Conservation (phyloP, 92 coral and sea anemone species). For the Zoanthus sociatus region DNA sequence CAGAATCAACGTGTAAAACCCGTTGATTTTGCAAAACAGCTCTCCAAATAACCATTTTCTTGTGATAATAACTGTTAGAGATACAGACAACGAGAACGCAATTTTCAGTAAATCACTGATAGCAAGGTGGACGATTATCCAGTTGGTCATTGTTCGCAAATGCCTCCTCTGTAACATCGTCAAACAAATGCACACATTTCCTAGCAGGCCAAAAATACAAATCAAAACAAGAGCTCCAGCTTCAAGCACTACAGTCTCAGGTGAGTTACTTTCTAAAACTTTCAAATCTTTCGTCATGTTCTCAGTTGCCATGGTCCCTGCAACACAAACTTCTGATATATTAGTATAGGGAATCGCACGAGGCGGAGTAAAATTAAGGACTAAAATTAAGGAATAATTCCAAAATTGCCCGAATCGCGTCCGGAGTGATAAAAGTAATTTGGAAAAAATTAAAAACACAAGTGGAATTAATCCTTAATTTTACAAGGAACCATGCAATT, state of each 20-base stretch:
- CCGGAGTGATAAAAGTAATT: too few relatives aligned
- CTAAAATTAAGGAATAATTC: too few relatives aligned
- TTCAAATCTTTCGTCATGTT: background rate
- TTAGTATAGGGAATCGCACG: background rate
- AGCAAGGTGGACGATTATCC: conserved; percentile 68
- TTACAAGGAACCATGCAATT: background rate
- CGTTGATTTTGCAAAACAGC: conserved; percentile 72
- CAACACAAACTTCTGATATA: background rate
- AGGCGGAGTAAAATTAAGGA: background rate
- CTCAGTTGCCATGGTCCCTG: background rate
- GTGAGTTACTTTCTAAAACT: conserved; percentile 29
- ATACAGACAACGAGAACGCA: conserved; percentile 62
- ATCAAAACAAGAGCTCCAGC: conserved; percentile 48
- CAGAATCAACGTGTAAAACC: conserved; percentile 76
- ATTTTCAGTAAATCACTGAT: conserved; percentile 71
- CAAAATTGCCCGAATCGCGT: too few relatives aligned
- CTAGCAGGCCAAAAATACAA: conserved; percentile 67
- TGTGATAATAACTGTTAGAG: conserved; percentile 63
- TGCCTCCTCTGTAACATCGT: conserved; percentile 64
- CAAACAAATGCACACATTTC: conserved; percentile 67
- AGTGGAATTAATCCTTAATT: too few relatives aligned
- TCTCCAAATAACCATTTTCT: conserved; percentile 69
- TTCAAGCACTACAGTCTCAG: conserved; percentile 39
- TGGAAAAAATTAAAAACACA: too few relatives aligned
- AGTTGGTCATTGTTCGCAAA: conserved; percentile 67